Base-by-base conservation (phyloP, 2,113 vertebrate species). In the Excalfactoria chinensis region DNA sequence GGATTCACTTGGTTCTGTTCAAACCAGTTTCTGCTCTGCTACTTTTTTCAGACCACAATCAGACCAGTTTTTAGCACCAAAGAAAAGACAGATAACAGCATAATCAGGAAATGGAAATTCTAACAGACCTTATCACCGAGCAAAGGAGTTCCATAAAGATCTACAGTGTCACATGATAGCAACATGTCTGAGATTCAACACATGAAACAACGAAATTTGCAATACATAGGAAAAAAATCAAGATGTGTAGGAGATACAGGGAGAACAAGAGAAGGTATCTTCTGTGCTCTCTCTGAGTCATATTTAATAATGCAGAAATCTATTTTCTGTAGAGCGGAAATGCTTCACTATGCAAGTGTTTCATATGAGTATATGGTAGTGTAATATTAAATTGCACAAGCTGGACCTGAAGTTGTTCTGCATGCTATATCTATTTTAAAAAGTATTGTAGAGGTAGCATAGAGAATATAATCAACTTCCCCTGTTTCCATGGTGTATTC, bases 281-380 rank as follows among this genome's bases (percentile, higher is more conserved):
- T 23, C 23, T 25, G 7, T 15, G 43, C 1, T 59, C 21, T 7
- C 13, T 71, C 30, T 25, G 21, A 32, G 51, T 40, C 34, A 40
- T 32, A 3, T 44, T 10, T 32, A 59, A 13, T 40, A 35, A 40
- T 0, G 4, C 35, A 62, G 43, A 41, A 17, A 44, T 37, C 6
- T 21, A 4, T 75, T 64, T 76, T 60, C 67, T 23, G 7, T 13
- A 32, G 34, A 19, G 18, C 46, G 18, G 12, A 15, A 15, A 32
- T 59, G 25, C 46, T 66, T 87, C 55, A 17, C 12, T 43, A 1
- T 8, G 13, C 9, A 20, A 30, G 9, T 7, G 41, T 55, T 71
- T 60, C 37, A 44, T 28, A 21, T 0, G 2, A 74, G 14, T 6
- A 30, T 1, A 0, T 14, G 17, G 20, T 4, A 44, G 16, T 18